phyloP scores from a whole-genome alignment of 1,140 invertebrate genomes.

The Drosophila nigromelanica region DNA sequence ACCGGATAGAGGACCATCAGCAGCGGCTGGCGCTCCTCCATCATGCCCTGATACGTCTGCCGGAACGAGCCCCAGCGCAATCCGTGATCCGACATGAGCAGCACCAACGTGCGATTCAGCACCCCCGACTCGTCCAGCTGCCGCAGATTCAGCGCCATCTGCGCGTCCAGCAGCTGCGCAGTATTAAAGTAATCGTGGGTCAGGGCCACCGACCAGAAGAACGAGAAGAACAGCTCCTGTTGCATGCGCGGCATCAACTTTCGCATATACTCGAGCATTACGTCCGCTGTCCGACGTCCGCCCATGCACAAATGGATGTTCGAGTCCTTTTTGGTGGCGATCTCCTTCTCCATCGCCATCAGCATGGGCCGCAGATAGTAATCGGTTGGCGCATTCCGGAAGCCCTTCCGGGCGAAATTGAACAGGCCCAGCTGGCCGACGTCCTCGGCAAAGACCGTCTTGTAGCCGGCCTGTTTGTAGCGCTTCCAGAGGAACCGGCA shows the following conservation, averaged over 20 bases:
- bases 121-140: conserved; percentile 84
- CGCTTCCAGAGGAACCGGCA: conserved; percentile 93
- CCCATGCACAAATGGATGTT: conserved; percentile 86
- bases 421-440: conserved; percentile 89
- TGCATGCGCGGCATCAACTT: conserved; percentile 69
- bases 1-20: conserved; percentile 90
- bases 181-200: conserved; percentile 91
- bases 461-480: conserved; percentile 89
- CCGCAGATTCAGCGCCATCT: conserved; percentile 85
- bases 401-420: conserved; percentile 91
- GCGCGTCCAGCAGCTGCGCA: conserved; percentile 87
- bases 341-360: conserved; percentile 85
- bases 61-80: conserved; percentile 91
- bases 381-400: conserved; percentile 91
- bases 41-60: conserved; percentile 90
- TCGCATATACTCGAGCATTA: conserved; percentile 83
- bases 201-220: conserved; percentile 90
- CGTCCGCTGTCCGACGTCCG: conserved; percentile 83
- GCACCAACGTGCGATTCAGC: conserved; percentile 88
- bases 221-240: conserved; percentile 85
- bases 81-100: conserved; percentile 96
- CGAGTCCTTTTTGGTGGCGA: conserved; percentile 68
- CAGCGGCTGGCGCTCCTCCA: conserved; percentile 94
- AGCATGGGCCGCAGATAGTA: conserved; percentile 92
- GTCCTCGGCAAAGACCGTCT: conserved; percentile 92